Percentiles rank a stretch among this genome's conserved stretches.
These are phyloP conservation scores for Fukomys damarensis DNA, from an alignment of 2,113 vertebrate genomes.

Conservation along the genomic window DNA sequence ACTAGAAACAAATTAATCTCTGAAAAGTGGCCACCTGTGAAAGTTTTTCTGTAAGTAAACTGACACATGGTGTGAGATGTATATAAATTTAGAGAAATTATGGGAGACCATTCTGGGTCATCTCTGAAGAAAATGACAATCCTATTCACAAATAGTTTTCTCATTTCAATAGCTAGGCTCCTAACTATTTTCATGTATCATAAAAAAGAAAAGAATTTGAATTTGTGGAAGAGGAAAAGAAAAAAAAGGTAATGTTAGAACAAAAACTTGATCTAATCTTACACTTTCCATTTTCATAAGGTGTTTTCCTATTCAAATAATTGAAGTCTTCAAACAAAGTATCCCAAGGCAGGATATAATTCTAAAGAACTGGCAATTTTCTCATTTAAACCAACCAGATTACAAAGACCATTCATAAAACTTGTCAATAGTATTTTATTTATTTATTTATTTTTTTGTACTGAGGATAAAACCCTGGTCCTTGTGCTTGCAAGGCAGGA, in stretches of 20 bases:
- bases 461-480: no score
- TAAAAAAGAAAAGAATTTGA: background rate
- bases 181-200: background rate
- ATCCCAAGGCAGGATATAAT: background rate
- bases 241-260: background rate
- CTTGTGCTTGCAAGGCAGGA: no score
- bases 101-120: background rate
- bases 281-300: conserved; percentile 1
- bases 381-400: background rate
- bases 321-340: background rate
- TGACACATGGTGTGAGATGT: background rate
- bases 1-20: conserved; percentile 20
- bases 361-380: background rate
- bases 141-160: background rate
- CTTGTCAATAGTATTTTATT: conserved; percentile 35
- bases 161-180: background rate
- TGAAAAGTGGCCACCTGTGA: background rate
- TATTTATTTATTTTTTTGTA: no score
- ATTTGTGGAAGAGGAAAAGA: background rate
- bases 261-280: background rate
- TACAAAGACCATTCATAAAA: conserved; percentile 14
- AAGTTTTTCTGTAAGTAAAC: background rate
- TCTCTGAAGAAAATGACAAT: background rate
- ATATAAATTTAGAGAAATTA: background rate
- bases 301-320: background rate